These are phyloP conservation scores for Nymphalis urticae DNA, from an alignment of 2,888 invertebrate genomes.

Conservation along the genomic window DNA sequence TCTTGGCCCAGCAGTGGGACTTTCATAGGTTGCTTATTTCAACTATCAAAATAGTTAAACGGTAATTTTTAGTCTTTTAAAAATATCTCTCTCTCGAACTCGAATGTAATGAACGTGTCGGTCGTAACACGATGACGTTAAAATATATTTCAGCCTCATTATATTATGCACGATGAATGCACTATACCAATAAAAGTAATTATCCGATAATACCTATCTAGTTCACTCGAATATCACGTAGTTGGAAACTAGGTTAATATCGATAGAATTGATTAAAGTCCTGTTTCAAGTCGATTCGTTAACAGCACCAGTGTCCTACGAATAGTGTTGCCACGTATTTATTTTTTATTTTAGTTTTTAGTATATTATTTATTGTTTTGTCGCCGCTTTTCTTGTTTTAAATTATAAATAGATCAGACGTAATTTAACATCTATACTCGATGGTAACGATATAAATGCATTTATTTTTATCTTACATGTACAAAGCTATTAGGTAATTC, in stretches of 20 bases:
- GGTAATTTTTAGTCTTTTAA: too few relatives aligned
- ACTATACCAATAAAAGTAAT: slow-evolving; percentile 7
- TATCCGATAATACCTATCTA: slow-evolving; percentile 18
- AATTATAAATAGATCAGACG: too few relatives aligned
- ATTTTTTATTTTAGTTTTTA: background rate
- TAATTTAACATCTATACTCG: too few relatives aligned
- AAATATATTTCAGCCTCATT: background rate
- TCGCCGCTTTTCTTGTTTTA: too few relatives aligned
- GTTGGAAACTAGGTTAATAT: slow-evolving; percentile 33
- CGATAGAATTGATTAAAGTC: slow-evolving; percentile 36
- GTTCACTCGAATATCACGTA: slow-evolving; percentile 24
- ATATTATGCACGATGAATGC: slow-evolving; percentile 5
- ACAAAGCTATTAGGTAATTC: too few relatives aligned
- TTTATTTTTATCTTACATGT: too few relatives aligned
- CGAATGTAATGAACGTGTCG: background rate
- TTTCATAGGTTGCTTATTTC: too few relatives aligned
- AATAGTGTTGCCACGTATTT: background rate
- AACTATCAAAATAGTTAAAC: too few relatives aligned
- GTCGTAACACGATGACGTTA: background rate
- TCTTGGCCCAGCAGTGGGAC: too few relatives aligned
- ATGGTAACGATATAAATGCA: too few relatives aligned
- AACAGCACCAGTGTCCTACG: slow-evolving; percentile 22
- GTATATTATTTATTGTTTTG: too few relatives aligned
- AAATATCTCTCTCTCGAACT: background rate
- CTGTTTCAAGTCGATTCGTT: slow-evolving; percentile 43